These are phyloP conservation scores for Cotesia typhae DNA, from an alignment of 1,140 invertebrate genomes.

Conservation along the genomic window DNA sequence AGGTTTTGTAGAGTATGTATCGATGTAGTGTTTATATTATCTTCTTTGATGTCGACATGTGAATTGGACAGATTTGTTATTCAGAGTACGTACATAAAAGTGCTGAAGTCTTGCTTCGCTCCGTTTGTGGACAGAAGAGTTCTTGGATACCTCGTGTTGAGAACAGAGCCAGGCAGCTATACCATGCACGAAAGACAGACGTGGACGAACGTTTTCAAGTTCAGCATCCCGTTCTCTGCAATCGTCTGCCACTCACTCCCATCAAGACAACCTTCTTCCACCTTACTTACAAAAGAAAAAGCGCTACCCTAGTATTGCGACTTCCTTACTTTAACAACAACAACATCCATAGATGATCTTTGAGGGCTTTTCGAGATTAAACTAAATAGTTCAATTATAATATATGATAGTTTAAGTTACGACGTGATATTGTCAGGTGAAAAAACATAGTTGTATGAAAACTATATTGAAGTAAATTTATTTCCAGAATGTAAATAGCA, in stretches of 20 bases:
- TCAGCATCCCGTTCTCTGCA: slow-evolving; percentile 37
- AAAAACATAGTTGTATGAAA: too few species aligned
- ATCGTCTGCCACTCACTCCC: slow-evolving; percentile 46
- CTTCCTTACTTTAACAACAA: slow-evolving; percentile 31
- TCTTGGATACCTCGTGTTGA: slow-evolving; percentile 26
- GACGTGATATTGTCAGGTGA: too few species aligned
- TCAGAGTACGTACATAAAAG: slow-evolving; percentile 67
- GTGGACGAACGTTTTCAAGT: slow-evolving; percentile 45
- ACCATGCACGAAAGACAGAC: slow-evolving; percentile 46
- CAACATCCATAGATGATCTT: slow-evolving; percentile 25
- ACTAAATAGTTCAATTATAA: too few species aligned
- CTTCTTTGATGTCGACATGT: slow-evolving; percentile 68
- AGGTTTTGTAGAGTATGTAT: slow-evolving; percentile 67
- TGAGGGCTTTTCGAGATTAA: too few species aligned
- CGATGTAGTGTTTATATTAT: slow-evolving; percentile 68
- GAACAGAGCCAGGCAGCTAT: slow-evolving; percentile 36
- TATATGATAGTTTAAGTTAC: too few species aligned
- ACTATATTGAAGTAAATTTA: too few species aligned
- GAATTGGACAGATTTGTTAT: slow-evolving; percentile 69
- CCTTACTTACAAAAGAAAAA: slow-evolving; percentile 12
- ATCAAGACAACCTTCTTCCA: slow-evolving; percentile 9
- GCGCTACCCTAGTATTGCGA: background rate
- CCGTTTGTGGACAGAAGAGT: slow-evolving; percentile 57
- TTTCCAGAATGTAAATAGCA: background rate
- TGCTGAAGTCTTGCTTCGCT: slow-evolving; percentile 66